These are phyloP conservation scores for Hoplostethus atlanticus DNA, from an alignment of 2,797 vertebrate genomes.

Conservation along the genomic window DNA sequence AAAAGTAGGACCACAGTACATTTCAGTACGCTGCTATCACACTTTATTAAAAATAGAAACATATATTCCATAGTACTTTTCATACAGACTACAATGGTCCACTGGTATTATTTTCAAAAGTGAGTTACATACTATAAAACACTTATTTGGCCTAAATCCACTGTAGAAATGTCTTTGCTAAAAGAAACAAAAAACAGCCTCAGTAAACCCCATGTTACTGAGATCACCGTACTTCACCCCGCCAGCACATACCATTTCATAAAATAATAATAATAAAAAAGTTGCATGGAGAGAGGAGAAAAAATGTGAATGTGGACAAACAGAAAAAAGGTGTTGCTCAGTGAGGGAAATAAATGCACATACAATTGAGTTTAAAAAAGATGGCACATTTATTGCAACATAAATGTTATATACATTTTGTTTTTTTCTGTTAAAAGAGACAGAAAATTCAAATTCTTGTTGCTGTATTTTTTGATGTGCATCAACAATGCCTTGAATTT, in stretches of 20 bases:
- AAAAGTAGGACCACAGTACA: slow-evolving; percentile 64
- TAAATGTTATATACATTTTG: slow-evolving; percentile 99
- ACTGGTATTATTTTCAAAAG: slow-evolving; percentile 75
- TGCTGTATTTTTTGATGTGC: slow-evolving; percentile 92
- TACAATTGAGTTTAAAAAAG: slow-evolving; percentile 93
- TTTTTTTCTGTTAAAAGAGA: slow-evolving; percentile 97
- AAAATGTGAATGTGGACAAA: slow-evolving; percentile 61
- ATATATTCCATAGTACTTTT: slow-evolving; percentile 82
- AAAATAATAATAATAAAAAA: slow-evolving; percentile 31
- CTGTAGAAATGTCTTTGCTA: slow-evolving; percentile 73
- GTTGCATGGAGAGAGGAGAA: slow-evolving; percentile 34
- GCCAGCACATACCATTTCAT: slow-evolving; percentile 32
- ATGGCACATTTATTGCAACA: slow-evolving; percentile 99
- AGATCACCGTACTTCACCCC: slow-evolving; percentile 26
- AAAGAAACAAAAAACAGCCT: slow-evolving; percentile 13
- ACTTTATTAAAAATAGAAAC: slow-evolving; percentile 86
- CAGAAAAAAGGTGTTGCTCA: slow-evolving; percentile 76
- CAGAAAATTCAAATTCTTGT: slow-evolving; percentile 94
- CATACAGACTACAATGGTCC: slow-evolving; percentile 84
- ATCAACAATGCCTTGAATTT: slow-evolving; percentile 93
- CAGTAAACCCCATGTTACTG: slow-evolving; percentile 26
- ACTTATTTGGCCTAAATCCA: slow-evolving; percentile 81
- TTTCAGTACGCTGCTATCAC: slow-evolving; percentile 76
- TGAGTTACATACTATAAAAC: slow-evolving; percentile 76
- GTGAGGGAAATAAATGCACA: slow-evolving; percentile 81